These are phyloP conservation scores for Hippolais icterina DNA, from an alignment of 2,113 vertebrate species.

Conservation along the genomic window DNA sequence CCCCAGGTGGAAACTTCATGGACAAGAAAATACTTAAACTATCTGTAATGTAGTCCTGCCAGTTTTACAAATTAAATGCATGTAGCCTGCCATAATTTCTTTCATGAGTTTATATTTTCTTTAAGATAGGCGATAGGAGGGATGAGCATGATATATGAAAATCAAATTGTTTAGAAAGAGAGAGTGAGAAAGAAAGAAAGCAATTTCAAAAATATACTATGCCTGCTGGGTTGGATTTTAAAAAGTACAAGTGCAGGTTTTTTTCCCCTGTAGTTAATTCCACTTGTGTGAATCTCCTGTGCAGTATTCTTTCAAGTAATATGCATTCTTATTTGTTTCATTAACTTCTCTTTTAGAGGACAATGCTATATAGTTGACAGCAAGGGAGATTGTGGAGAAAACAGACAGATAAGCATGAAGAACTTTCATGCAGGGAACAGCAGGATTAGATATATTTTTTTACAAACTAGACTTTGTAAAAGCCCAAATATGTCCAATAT, in stretches of 20 bases:
- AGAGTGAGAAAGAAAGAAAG: neutral
- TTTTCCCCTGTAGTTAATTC: neutral
- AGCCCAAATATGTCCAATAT: neutral
- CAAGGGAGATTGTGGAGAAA: neutral
- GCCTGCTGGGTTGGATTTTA: neutral
- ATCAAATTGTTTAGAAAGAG: neutral
- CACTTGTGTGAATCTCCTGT: neutral
- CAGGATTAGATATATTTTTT: constrained; percentile 16
- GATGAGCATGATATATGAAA: neutral
- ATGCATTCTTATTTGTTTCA: neutral
- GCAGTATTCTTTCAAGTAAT: neutral
- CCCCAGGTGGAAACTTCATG: neutral
- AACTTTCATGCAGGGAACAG: neutral
- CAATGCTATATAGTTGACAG: neutral
- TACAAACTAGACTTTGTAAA: neutral
- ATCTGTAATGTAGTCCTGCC: neutral
- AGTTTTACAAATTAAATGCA: constrained; percentile 16
- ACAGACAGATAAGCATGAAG: neutral
- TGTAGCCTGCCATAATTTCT: neutral
- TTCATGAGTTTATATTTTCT: neutral
- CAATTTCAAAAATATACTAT: neutral
- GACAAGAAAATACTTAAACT: neutral
- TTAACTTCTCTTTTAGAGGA: neutral
- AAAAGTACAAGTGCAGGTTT: neutral
- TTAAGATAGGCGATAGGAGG: neutral